Conservation (phyloP, 2,113 vertebrate genomes). For the Phalacrocorax pelagicus region DNA sequence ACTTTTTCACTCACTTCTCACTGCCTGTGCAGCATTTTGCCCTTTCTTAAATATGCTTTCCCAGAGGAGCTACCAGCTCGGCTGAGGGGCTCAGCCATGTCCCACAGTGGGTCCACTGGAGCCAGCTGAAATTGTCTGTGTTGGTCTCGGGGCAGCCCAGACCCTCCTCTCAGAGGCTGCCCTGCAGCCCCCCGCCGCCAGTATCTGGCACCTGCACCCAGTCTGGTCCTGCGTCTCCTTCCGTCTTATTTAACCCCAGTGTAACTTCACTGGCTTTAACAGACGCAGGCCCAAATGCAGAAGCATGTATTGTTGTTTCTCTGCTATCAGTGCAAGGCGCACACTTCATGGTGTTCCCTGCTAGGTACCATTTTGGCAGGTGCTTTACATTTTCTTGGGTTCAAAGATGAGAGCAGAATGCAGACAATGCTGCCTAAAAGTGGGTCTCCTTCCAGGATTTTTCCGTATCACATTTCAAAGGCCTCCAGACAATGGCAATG, state of each 20-base stretch:
- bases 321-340: neutral
- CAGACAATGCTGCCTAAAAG: neutral
- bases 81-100: neutral
- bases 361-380: neutral
- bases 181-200: accelerated
- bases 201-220: neutral
- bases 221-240: neutral
- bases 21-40: neutral
- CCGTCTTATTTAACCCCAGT: neutral
- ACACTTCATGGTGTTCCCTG: accelerated
- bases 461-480: neutral
- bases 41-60: neutral
- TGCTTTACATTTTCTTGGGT: neutral
- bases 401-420: neutral
- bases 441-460: neutral
- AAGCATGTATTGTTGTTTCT: neutral
- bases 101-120: neutral
- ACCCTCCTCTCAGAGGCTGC: neutral
- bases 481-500: neutral
- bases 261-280: neutral
- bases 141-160: neutral
- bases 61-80: neutral
- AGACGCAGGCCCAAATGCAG: neutral
- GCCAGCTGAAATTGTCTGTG: accelerated
- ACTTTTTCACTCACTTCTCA: neutral